Evolutionary conservation across 2,888 invertebrate species (phyloP).

Genomic region (Scaptomyza reducta): DNA sequence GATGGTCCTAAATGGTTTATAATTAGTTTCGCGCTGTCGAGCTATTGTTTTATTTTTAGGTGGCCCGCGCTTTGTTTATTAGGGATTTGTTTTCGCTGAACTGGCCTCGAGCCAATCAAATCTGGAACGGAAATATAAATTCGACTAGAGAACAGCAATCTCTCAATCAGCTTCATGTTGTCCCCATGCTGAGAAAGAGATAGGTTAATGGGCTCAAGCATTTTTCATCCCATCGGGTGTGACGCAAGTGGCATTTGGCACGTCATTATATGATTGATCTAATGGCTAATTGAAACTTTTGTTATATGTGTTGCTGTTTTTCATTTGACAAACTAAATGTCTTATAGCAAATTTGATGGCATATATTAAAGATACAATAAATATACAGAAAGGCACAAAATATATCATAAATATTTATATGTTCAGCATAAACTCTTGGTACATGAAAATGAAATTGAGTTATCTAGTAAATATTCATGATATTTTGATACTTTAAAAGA

Average conservation of each 20-base stretch:
- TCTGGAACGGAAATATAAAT: conserved; percentile 75
- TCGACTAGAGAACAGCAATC: conserved; percentile 13
- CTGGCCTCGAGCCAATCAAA: conserved; percentile 69
- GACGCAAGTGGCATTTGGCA: conserved; percentile 39
- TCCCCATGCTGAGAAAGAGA: conserved; percentile 47
- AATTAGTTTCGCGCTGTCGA: conserved; percentile 61
- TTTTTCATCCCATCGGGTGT: conserved; percentile 17
- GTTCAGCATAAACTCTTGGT: too few relatives aligned
- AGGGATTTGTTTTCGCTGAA: conserved; percentile 33
- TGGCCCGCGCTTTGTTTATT: conserved; percentile 42
- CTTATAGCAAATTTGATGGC: background rate
- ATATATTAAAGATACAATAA: conserved; percentile 2
- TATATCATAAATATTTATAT: background rate
- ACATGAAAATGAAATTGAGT: too few relatives aligned
- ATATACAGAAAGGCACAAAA: background rate
- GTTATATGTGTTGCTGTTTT: conserved; percentile 13
- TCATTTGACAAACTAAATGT: conserved; percentile 6
- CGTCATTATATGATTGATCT: conserved; percentile 42
- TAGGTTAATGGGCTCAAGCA: conserved; percentile 65
- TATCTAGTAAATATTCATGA: too few relatives aligned
- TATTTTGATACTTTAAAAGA: too few relatives aligned
- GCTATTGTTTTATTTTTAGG: conserved; percentile 31
- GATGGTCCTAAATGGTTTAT: conserved; percentile 59
- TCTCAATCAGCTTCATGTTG: conserved; percentile 30
- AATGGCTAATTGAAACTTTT: conserved; percentile 34